These are phyloP conservation scores for Zophobas atratus DNA, from an alignment of 1,140 invertebrate species.

Conservation along the genomic window DNA sequence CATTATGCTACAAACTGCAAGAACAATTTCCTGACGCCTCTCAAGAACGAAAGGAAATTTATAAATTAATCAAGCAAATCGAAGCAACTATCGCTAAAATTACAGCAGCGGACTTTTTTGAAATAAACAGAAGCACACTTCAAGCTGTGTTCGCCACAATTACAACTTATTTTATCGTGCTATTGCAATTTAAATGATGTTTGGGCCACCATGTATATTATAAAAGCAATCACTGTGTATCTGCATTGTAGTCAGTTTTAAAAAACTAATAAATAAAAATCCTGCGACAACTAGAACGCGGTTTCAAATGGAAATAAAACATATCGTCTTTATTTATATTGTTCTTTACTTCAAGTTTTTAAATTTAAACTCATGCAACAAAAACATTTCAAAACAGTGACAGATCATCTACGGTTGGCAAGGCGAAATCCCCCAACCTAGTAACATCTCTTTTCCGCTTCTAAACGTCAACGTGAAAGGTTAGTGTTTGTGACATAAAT, in stretches of 20 bases:
- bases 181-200: background rate
- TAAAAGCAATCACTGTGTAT: too few species aligned
- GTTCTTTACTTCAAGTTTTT: too few species aligned
- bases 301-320: too few species aligned
- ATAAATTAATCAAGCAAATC: slow-evolving; percentile 8
- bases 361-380: too few species aligned
- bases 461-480: slow-evolving; percentile 58
- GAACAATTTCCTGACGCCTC: slow-evolving; percentile 2
- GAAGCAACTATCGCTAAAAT: background rate
- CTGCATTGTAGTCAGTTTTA: too few species aligned
- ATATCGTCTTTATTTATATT: too few species aligned
- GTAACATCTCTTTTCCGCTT: slow-evolving; percentile 52
- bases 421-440: slow-evolving; percentile 20
- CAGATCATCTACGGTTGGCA: background rate
- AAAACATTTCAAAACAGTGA: too few species aligned
- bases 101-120: slow-evolving; percentile 27
- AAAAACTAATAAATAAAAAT: too few species aligned
- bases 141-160: slow-evolving; percentile 18
- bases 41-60: slow-evolving; percentile 14
- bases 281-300: too few species aligned
- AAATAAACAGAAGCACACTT: slow-evolving; percentile 11
- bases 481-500: slow-evolving; percentile 54
- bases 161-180: slow-evolving; percentile 19
- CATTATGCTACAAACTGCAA: slow-evolving; percentile 24
- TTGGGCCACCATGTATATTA: too few species aligned